Percentiles rank a stretch among this genome's conserved stretches.
Conservation (phyloP, 2,113 vertebrate species). For the Brienomyrus brachyistius region DNA sequence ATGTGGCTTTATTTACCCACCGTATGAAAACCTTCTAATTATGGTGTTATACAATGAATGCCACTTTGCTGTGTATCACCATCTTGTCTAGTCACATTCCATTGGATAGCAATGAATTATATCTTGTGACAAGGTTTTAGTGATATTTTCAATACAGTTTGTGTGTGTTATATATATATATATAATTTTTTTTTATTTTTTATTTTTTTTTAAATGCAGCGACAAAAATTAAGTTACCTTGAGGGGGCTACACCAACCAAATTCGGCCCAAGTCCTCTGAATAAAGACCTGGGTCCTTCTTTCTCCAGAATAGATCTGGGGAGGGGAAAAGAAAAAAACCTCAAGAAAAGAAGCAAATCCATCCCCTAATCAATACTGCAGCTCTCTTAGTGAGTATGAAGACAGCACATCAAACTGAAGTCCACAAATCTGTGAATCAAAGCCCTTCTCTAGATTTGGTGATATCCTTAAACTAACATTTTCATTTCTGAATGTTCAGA, state of each 20-base stretch:
- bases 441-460: neutral
- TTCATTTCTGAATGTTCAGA: neutral
- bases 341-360: neutral
- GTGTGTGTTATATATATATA: too few species aligned
- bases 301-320: slow-evolving; percentile 91
- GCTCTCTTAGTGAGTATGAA: neutral
- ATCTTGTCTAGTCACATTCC: neutral
- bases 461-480: neutral
- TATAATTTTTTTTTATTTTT: too few species aligned
- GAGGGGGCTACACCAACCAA: slow-evolving; percentile 93
- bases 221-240: slow-evolving; percentile 62
- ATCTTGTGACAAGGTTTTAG: neutral
- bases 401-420: neutral
- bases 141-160: neutral
- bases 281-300: slow-evolving; percentile 92
- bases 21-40: neutral
- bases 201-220: neutral
- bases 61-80: neutral
- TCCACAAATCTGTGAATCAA: neutral
- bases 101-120: neutral
- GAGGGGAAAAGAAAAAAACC: slow-evolving; percentile 20
- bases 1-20: neutral
- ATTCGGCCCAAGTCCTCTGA: slow-evolving; percentile 90
- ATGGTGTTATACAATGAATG: neutral
- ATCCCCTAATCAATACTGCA: neutral